phyloP scores from a whole-genome alignment of 1,140 invertebrate genomes.

The Spodoptera litura region DNA sequence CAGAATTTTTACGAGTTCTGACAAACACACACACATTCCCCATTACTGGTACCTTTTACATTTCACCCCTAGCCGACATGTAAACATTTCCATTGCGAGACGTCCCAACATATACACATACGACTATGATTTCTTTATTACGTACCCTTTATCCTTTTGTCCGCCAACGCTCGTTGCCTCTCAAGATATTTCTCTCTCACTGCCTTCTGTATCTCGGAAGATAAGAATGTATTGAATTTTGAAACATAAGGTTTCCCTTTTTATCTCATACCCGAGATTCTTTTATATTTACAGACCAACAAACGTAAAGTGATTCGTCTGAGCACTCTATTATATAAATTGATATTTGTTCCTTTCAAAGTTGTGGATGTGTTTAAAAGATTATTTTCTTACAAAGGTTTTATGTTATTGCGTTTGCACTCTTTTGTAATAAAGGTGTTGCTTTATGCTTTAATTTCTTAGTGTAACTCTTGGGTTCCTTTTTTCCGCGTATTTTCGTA shows the following conservation, averaged over 20 bases:
- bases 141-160: conserved; percentile 70
- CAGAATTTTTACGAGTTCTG: conserved; percentile 36
- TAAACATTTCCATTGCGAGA: conserved; percentile 40
- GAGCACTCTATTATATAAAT: conserved; percentile 50
- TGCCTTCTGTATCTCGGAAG: conserved; percentile 65
- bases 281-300: conserved; percentile 62
- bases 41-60: conserved; percentile 46
- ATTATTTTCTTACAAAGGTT: conserved; percentile 40
- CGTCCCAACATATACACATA: conserved; percentile 63
- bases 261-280: conserved; percentile 69
- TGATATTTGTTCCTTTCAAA: conserved; percentile 50
- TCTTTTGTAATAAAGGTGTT: conserved; percentile 13
- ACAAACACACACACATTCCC: conserved; percentile 9
- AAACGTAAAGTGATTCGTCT: conserved; percentile 69
- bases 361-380: conserved; percentile 42
- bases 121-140: conserved; percentile 80
- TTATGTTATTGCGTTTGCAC: conserved; percentile 31
- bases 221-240: conserved; percentile 81
- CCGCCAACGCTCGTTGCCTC: conserved; percentile 58
- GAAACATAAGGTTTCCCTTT: conserved; percentile 75
- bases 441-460: neutral
- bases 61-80: conserved; percentile 48
- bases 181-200: conserved; percentile 64
- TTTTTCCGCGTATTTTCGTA: neutral
- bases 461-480: neutral